Conservation (phyloP, 2,888 invertebrate species). For the Dicyrtoma fusca region DNA sequence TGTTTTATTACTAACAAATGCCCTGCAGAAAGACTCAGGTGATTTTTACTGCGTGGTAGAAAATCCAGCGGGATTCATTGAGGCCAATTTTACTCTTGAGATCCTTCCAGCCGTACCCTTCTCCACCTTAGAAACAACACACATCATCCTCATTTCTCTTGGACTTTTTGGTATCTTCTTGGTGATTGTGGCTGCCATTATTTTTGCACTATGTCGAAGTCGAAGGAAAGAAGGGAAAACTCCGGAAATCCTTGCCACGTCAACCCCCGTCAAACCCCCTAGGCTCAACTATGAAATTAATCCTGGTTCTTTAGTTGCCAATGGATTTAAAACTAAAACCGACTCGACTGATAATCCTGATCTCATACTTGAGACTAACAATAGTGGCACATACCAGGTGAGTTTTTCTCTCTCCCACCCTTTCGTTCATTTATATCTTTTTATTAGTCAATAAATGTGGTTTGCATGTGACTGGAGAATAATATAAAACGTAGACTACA, state of each 20-base stretch:
- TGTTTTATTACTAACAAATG: conserved; percentile 75
- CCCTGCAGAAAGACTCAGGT: conserved; percentile 69
- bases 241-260: conserved; percentile 53
- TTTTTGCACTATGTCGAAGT: conserved; percentile 64
- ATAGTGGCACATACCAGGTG: conserved; percentile 55
- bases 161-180: conserved; percentile 56
- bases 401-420: conserved; percentile 8
- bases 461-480: no score
- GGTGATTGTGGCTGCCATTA: conserved; percentile 51
- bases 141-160: conserved; percentile 73
- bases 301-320: conserved; percentile 54
- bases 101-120: conserved; percentile 77
- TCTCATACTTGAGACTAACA: conserved; percentile 57
- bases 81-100: conserved; percentile 85
- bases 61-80: conserved; percentile 83
- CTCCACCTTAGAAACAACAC: conserved; percentile 69
- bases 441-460: no score
- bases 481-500: no score
- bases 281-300: conserved; percentile 56
- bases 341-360: conserved; percentile 63
- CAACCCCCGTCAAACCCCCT: conserved; percentile 56
- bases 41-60: conserved; percentile 89
- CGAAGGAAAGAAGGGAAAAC: conserved; percentile 33
- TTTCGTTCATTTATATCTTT: not conserved
- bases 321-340: conserved; percentile 51